Percentiles rank a stretch among this genome's conserved stretches.
Conservation (phyloP, 1,140 invertebrate species). For the Aethina tumida region DNA sequence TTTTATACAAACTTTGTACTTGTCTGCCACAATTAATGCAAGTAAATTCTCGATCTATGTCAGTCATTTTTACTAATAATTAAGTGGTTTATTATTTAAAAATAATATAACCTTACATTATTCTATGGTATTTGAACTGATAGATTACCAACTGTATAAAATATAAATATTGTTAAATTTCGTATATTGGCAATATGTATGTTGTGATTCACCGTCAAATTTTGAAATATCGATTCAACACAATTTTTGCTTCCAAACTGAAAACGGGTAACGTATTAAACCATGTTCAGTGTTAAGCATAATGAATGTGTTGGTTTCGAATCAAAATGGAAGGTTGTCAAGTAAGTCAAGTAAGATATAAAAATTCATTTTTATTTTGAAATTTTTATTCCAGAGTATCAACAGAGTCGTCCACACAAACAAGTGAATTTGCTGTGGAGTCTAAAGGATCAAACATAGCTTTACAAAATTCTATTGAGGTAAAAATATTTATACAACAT, state of each 20-base stretch:
- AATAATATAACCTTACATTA: no score
- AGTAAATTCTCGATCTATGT: constrained; percentile 31
- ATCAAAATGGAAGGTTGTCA: constrained; percentile 31
- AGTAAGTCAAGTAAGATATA: constrained; percentile 16
- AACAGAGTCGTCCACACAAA: constrained; percentile 20
- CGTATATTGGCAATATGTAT: no score
- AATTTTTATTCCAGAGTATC: constrained; percentile 21
- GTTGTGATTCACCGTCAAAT: no score
- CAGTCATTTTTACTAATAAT: constrained; percentile 6
- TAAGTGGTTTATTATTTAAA: no score
- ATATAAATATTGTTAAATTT: no score
- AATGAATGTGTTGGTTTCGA: constrained; percentile 33
- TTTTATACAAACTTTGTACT: constrained; percentile 50
- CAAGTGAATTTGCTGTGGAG: constrained; percentile 14
- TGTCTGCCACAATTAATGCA: constrained; percentile 59
- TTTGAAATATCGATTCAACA: no score
- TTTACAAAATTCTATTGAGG: constrained; percentile 9
- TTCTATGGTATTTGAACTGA: no score
- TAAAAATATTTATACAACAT: constrained; percentile 10
- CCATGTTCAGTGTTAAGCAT: constrained; percentile 28
- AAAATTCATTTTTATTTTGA: constrained; percentile 6
- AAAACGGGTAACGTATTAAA: no score
- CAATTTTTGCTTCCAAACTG: no score
- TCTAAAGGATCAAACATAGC: constrained; percentile 16
- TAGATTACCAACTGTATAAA: no score